phyloP scores from a whole-genome alignment of 2,888 invertebrate species.

The Charanyca ferruginea region DNA sequence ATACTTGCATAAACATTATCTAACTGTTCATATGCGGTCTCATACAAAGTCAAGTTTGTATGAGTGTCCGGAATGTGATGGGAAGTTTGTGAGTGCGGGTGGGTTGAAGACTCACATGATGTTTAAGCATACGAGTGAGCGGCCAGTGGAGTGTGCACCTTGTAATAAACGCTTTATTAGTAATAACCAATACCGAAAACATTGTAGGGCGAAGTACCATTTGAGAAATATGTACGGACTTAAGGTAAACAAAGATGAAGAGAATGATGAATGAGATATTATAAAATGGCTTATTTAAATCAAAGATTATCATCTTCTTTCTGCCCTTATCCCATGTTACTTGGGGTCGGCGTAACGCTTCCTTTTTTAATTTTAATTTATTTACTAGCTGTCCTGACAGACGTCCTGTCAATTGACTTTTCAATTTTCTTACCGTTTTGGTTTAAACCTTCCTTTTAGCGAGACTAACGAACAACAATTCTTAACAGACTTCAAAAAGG shows the following conservation, averaged over 20 bases:
- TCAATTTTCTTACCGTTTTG: no score
- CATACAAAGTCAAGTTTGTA: constrained; percentile 58
- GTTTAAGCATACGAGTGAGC: constrained; percentile 39
- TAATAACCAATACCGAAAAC: constrained; percentile 34
- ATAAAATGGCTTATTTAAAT: no score
- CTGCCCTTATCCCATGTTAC: no score
- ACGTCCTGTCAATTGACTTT: no score
- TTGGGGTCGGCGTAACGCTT: no score
- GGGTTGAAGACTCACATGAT: constrained; percentile 38
- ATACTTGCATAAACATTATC: constrained; percentile 40
- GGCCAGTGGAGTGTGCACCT: constrained; percentile 33
- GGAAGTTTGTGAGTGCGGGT: not conserved
- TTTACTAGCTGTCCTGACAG: no score
- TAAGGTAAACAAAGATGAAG: not conserved
- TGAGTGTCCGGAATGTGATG: constrained; percentile 56
- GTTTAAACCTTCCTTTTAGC: no score
- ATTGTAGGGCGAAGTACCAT: constrained; percentile 41
- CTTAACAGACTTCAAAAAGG: no score
- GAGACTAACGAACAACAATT: no score
- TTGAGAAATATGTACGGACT: constrained; percentile 40
- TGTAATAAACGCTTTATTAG: constrained; percentile 45
- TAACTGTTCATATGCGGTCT: constrained; percentile 50
- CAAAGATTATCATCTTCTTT: no score
- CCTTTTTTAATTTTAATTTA: no score
- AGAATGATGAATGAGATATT: not conserved